Percentiles rank a stretch among this genome's conserved stretches.
Conservation (phyloP, 1,140 invertebrate genomes). For the Palaemon carinicauda region DNA sequence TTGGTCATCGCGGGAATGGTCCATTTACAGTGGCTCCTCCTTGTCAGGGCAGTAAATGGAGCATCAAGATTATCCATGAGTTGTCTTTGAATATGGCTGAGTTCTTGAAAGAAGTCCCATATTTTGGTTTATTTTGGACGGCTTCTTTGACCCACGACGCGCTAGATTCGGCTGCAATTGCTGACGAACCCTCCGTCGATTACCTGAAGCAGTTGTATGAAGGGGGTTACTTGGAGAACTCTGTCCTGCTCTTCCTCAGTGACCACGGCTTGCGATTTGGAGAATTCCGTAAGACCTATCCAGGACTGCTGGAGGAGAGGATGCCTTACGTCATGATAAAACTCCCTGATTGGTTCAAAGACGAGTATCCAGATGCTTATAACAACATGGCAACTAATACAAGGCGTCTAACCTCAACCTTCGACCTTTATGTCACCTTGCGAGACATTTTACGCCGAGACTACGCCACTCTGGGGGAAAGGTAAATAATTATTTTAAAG, state of each 20-base stretch:
- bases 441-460: background rate
- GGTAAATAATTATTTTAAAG: too few species aligned
- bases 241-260: conserved; percentile 80
- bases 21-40: too few species aligned
- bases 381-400: conserved; percentile 75
- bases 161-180: background rate
- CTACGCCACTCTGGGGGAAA: background rate
- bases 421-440: conserved; percentile 67
- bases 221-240: conserved; percentile 65
- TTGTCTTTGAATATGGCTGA: background rate
- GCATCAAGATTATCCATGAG: background rate
- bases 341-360: conserved; percentile 76
- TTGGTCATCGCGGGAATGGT: background rate
- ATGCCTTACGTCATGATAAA: conserved; percentile 84
- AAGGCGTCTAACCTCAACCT: conserved; percentile 65
- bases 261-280: conserved; percentile 94
- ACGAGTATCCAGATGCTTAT: conserved; percentile 72
- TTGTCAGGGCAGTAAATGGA: background rate
- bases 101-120: background rate
- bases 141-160: background rate
- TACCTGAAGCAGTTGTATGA: conserved; percentile 40
- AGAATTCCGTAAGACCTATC: conserved; percentile 77
- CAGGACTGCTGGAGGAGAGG: conserved; percentile 87
- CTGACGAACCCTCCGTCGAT: background rate
- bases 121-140: background rate